Evolutionary conservation across 2,888 invertebrate species (phyloP), one percentile per base, ranked within the genome.

Genomic region (Branchipolynoe longqiensis): DNA sequence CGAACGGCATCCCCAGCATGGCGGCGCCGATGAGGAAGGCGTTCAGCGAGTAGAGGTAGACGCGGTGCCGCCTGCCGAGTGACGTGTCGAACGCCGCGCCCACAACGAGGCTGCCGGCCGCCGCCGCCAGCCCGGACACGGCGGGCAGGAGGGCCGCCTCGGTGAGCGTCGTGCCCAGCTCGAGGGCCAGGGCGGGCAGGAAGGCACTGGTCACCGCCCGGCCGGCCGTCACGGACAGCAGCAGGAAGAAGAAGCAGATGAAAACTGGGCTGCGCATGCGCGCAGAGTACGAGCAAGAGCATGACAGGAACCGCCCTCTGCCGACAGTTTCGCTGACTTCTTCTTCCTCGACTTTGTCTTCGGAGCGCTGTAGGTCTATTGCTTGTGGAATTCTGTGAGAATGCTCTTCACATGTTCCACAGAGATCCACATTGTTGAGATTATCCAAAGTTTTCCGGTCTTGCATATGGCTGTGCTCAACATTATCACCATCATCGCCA

Each of bases 71-170:
- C 0, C 54, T 25, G 1, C 41, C 31, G 2, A 1, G 25, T 33
- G 25, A 31, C 0, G 54, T 78, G 48, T 78, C 78, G 25, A 78
- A 78, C 28, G 54, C 48, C n/a, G 78, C 78, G 4, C 78, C 78
- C 3, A 78, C 78, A 2, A 78, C 28, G 33, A 78, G 41, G 48
- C 78, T 78, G 25, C 78, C 54, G 25, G 31, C 28, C 14, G 78
- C 41, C 4, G 78, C 78, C 12, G 78, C 28, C 14, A 78, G 22
- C 0, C 78, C 78, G 1, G 48, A 41, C 28, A 78, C 31, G 41
- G 48, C 78, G 48, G 78, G 78, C 48, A 78, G 78, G 18, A 78
- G n/a, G 54, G 78, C 22, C 18, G 78, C 78, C 22, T 78, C 48
- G 22, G 25, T 41, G 6, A 48, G 31, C 0, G 78, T 48, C 22